A percentile compares a stretch with the other conserved stretches of the same genome.
Evolutionary conservation across 2,797 vertebrate genomes (phyloP).

Genomic region (Spinus pinus): DNA sequence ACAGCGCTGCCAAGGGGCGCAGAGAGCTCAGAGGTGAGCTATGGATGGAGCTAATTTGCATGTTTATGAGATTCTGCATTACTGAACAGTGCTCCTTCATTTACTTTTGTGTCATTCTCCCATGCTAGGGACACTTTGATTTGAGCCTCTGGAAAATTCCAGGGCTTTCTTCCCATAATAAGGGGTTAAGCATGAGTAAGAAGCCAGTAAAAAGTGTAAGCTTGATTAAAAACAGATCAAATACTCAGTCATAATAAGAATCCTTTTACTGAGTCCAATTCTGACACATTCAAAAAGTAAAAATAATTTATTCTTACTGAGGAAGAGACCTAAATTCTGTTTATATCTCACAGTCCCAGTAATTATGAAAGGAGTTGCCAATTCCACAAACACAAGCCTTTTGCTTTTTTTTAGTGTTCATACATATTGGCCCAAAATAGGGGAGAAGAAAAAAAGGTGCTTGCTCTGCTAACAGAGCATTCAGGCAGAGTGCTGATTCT

Average conservation of each 20-base stretch:
- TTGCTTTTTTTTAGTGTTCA: neutral
- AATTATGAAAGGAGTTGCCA: neutral
- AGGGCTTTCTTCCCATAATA: neutral
- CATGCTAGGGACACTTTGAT: neutral
- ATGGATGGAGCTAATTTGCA: constrained; percentile 1
- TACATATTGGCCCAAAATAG: neutral
- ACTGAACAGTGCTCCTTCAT: neutral
- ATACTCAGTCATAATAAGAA: neutral
- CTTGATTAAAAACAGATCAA: neutral
- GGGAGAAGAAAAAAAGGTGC: neutral
- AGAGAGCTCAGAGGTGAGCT: neutral
- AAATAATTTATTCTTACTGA: constrained; percentile 31
- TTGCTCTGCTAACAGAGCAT: neutral
- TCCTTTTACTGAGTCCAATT: neutral
- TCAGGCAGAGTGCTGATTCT: neutral
- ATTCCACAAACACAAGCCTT: neutral
- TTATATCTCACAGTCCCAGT: neutral
- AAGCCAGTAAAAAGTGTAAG: neutral
- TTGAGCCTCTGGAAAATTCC: constrained; percentile 28
- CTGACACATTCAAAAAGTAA: constrained; percentile 20
- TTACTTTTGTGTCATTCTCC: neutral
- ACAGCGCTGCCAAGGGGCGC: neutral
- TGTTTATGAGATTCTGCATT: constrained; percentile 30
- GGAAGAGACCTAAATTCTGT: neutral
- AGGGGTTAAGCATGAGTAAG: neutral